Base-by-base conservation (phyloP, 2,797 vertebrate genomes). In the Semaprochilodus insignis region DNA sequence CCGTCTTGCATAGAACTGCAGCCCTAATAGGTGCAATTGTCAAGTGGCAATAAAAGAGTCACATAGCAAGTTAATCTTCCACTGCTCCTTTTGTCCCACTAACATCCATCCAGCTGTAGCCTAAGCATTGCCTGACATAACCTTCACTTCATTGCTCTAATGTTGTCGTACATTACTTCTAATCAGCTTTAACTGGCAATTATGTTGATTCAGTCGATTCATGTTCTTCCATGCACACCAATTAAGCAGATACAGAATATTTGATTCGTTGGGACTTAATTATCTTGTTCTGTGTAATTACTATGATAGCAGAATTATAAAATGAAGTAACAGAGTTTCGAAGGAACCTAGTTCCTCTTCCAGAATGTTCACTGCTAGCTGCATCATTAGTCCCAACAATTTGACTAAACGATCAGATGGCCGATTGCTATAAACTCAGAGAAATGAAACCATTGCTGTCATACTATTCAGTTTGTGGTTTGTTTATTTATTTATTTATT, bases 261-360 rank as follows among this genome's bases (percentile, higher is more conserved):
- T 27, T 27, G 48, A 57, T 52, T 44, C 31, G 62, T 44, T 19
- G 4, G 40, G 34, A 78, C 76, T 72, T 83, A 78, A 78, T 83
- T 74, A 78, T 51, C 51, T 67, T 67, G 75, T 78, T 78, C 75
- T 4, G 75, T 15, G 59, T 78, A 78, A 78, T 78, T 78, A 66
- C 76, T 54, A 78, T 83, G 77, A 78, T 78, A 65, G 48, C 57
- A 73, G 17, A 27, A 27, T 52, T 71, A 69, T 65, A 70, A 65
- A 69, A 14, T 51, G 27, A 71, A 77, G 40, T 77, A 77, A 63
- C 16, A 16, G 57, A 27, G 25, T 77, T 72, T 72, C 13, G 51
- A 54, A 71, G 16, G 16, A 65, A 72, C 48, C n/a, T 51, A 14
- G 17, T 25, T n/a, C 19, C 67, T 40, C 59, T 72, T 78, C 51